Conservation (phyloP, 53 echinoderm and acorn worm genomes). For the Paelopatides confundens region DNA sequence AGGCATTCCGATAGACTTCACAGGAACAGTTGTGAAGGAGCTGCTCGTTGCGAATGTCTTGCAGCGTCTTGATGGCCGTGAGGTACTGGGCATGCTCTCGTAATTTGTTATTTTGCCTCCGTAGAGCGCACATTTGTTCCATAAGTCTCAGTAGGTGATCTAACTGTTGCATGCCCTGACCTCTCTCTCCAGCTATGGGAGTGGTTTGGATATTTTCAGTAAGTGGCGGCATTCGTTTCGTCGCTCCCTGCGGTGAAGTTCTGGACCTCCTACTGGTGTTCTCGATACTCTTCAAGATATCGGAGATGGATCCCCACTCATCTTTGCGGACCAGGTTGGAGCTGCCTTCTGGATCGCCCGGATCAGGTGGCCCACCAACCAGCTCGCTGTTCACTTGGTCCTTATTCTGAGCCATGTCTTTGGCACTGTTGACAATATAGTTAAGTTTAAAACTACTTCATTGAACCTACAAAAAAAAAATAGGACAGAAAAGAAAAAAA, state of each 20-base stretch:
- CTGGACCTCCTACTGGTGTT: conserved; percentile 60
- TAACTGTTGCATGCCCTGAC: conserved; percentile 93
- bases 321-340: conserved; percentile 50
- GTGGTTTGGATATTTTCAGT: conserved; percentile 87
- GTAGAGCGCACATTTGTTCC: conserved; percentile 95
- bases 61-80: conserved; percentile 82
- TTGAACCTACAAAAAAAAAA: background rate
- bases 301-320: conserved; percentile 93
- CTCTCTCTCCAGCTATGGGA: conserved; percentile 46
- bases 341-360: conserved; percentile 3
- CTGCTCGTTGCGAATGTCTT: conserved; percentile 88
- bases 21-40: conserved; percentile 82
- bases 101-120: conserved; percentile 84
- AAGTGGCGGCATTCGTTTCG: conserved; percentile 76
- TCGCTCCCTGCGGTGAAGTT: conserved; percentile 38
- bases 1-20: conserved; percentile 68
- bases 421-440: background rate
- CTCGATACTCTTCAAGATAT: conserved; percentile 88
- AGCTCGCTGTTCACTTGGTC: background rate
- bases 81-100: conserved; percentile 93
- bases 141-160: conserved; percentile 88
- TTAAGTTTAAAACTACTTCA: background rate
- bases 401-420: background rate
- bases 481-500: background rate
- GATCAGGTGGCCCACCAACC: conserved; percentile 1